Base-by-base conservation (phyloP, 2,888 invertebrate species). In the Hoplodrina ambigua region DNA sequence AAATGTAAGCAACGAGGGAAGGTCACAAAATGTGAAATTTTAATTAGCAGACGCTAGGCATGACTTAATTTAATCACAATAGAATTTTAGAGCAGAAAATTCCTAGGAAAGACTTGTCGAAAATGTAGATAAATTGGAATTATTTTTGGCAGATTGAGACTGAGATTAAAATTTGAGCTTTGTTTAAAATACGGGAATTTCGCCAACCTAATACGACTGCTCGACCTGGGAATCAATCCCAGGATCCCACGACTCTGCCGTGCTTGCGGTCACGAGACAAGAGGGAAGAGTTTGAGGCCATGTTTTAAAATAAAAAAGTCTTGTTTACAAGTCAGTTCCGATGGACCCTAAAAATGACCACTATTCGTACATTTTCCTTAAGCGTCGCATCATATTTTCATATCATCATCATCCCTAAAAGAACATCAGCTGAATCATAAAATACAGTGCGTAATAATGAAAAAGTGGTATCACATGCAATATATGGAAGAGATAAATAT, bases 401-500 rank as follows among this genome's bases (percentile, higher is more conserved):
- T 69, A 66, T 30, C 37, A 64, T 20, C 44, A 72, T 65, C 50
- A 65, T 59, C 11, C 64, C 20, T 30, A 49, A 62, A 59, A 33
- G n/a, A 46, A 58, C 49, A 62, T 19, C 64, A 59, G 25, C 11
- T 37, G 17, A 52, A 52, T 37, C 49, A 61, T 70, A 49, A 46
- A 46, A 37, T 66, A 67, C 52, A 56, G 30, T 37, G 10, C 37
- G 49, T 56, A 33, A 19, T 68, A 65, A 69, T 58, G 13, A 64
- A 63, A 60, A 66, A 58, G 17, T 57, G 49, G 37, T 10, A 54
- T 19, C 19, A 19, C 37, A 54, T 33, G 37, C 19, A 46, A 17
- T 69, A 56, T 53, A 53, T 59, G 59, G 63, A 59, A 65, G 20
- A 63, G 57, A 69, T 70, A 73, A 75, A 81, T 70, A 71, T 68